Percentiles rank a stretch among this genome's conserved stretches.
Conservation (phyloP, 2,888 invertebrate genomes). For the Noctua janthina region DNA sequence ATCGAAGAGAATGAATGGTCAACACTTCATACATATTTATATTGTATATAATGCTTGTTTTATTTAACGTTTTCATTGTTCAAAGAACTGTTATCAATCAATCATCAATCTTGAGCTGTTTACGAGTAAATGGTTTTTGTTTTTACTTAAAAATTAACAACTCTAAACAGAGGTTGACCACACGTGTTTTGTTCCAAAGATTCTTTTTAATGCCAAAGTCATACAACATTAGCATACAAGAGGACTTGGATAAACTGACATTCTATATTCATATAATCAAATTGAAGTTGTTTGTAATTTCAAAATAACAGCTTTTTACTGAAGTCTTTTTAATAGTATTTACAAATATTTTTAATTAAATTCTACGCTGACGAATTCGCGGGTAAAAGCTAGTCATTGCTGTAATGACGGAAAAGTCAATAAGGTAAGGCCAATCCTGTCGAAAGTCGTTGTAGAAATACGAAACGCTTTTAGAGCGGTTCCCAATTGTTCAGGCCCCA, state of each 20-base stretch:
- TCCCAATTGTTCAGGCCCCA: too few species aligned
- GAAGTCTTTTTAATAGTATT: too few species aligned
- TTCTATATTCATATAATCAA: neutral
- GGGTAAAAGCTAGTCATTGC: too few species aligned
- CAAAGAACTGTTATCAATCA: neutral
- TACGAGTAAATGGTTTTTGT: neutral
- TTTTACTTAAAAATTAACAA: neutral
- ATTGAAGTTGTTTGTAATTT: too few species aligned
- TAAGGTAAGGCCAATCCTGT: too few species aligned
- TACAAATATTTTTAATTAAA: too few species aligned
- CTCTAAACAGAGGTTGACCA: neutral
- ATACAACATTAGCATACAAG: neutral
- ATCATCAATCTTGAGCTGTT: neutral
- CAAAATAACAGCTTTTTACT: too few species aligned
- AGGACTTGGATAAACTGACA: neutral
- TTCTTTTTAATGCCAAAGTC: neutral
- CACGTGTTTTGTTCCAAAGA: too few species aligned
- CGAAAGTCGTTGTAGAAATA: too few species aligned
- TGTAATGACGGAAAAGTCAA: neutral
- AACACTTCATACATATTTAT: neutral
- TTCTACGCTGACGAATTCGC: too few species aligned
- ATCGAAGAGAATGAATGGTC: neutral
- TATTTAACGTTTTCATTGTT: constrained; percentile 17
- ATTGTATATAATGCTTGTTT: constrained; percentile 3
- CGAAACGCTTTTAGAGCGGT: too few species aligned